Percentiles rank a stretch among this genome's conserved stretches.
These are phyloP conservation scores for Aphelenchoides avenae DNA, from an alignment of 1,140 invertebrate species.

Conservation along the genomic window DNA sequence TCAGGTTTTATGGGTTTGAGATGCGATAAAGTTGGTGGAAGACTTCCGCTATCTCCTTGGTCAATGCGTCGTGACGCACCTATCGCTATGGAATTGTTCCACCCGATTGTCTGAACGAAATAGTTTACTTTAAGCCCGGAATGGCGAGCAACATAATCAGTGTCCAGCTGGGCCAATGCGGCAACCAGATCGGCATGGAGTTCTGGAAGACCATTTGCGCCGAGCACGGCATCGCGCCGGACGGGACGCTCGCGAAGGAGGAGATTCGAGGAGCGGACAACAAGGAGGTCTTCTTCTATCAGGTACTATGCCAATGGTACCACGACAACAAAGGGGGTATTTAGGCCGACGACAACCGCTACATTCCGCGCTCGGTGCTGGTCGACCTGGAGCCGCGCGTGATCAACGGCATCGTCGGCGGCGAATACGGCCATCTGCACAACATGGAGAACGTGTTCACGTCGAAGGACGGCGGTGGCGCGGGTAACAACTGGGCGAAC, in stretches of 20 bases:
- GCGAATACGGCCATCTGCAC: slow-evolving; percentile 88
- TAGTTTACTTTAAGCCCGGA: too few species aligned
- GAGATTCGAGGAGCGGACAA: slow-evolving; percentile 83
- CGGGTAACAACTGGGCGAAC: slow-evolving; percentile 98
- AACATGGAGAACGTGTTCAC: slow-evolving; percentile 97
- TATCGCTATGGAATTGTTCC: too few species aligned
- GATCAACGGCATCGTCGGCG: slow-evolving; percentile 91
- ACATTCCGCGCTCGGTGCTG: slow-evolving; percentile 90
- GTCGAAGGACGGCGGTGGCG: slow-evolving; percentile 94
- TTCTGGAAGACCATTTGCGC: slow-evolving; percentile 98
- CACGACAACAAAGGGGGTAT: slow-evolving; percentile 3
- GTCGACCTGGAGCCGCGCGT: slow-evolving; percentile 94
- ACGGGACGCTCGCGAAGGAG: slow-evolving; percentile 88
- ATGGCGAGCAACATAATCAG: slow-evolving; percentile 35
- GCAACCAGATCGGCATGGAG: slow-evolving; percentile 99
- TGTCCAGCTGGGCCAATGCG: slow-evolving; percentile 89
- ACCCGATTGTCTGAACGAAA: too few species aligned
- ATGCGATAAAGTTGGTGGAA: too few species aligned
- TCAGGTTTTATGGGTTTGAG: too few species aligned
- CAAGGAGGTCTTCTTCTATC: slow-evolving; percentile 99
- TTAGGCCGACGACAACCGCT: slow-evolving; percentile 92
- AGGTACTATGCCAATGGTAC: slow-evolving; percentile 64
- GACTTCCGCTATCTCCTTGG: too few species aligned
- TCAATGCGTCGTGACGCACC: too few species aligned
- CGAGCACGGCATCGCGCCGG: slow-evolving; percentile 92